These are phyloP conservation scores for Allophyes oxyacanthae DNA, from an alignment of 2,888 invertebrate genomes.

Conservation along the genomic window DNA sequence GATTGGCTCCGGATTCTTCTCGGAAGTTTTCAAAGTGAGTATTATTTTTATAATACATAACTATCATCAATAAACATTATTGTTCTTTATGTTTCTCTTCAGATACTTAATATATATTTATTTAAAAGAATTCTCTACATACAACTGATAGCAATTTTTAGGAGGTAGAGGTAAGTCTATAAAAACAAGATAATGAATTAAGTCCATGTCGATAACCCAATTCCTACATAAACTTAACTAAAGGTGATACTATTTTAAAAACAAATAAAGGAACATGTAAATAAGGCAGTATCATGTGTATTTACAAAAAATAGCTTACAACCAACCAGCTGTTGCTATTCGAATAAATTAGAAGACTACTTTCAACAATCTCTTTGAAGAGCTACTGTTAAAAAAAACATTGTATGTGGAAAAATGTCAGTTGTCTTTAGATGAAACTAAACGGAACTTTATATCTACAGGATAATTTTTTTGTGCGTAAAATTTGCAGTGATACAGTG, in stretches of 20 bases:
- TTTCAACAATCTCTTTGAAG: conserved; percentile 43
- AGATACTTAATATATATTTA: too few species aligned
- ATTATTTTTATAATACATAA: background rate
- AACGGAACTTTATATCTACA: too few species aligned
- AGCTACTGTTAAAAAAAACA: background rate
- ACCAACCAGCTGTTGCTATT: conserved; percentile 25
- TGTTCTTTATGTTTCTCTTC: background rate
- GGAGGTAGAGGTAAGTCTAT: too few species aligned
- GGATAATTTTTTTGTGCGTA: too few species aligned
- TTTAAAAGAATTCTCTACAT: too few species aligned
- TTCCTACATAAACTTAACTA: too few species aligned
- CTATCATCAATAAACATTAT: background rate
- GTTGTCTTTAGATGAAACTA: background rate
- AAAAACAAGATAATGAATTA: too few species aligned
- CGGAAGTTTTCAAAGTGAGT: conserved; percentile 98
- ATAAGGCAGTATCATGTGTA: background rate
- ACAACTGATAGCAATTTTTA: too few species aligned
- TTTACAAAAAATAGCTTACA: conserved; percentile 12
- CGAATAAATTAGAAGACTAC: conserved; percentile 44
- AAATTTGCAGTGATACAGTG: too few species aligned
- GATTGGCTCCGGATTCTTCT: conserved; percentile 98
- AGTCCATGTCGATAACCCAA: too few species aligned
- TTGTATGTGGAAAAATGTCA: background rate
- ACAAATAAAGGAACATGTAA: too few species aligned
- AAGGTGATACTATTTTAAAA: too few species aligned